Percentiles rank a stretch among this genome's conserved stretches.
Evolutionary conservation across 2,888 invertebrate genomes (phyloP).

Genomic region (Eristalis intricaria): DNA sequence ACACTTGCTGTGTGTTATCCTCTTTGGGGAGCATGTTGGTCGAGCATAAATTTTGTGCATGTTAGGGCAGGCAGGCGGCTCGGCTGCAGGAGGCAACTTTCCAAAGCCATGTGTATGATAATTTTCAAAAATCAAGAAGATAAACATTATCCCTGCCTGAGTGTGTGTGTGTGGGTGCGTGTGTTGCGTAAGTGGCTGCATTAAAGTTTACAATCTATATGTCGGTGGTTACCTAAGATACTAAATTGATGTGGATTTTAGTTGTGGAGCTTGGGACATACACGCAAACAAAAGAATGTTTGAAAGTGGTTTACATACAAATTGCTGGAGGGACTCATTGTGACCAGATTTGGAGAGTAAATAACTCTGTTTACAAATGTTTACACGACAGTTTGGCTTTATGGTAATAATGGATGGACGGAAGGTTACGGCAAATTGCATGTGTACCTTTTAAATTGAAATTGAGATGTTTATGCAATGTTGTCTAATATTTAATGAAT

Average conservation of each 20-base stretch:
- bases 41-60: constrained; percentile 52
- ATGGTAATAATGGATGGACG: not conserved
- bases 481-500: not conserved
- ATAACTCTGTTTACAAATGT: constrained; percentile 4
- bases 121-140: constrained; percentile 39
- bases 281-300: not conserved
- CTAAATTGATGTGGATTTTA: not conserved
- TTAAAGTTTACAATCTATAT: not conserved
- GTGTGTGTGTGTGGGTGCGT: not conserved
- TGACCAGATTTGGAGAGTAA: not conserved
- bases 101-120: constrained; percentile 23
- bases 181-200: constrained; percentile 3
- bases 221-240: not conserved
- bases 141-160: not conserved
- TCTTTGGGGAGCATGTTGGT: constrained; percentile 24
- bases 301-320: not conserved
- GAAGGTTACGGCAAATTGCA: not conserved
- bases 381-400: constrained; percentile 5
- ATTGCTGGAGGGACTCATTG: not conserved
- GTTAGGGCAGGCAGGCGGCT: not conserved
- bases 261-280: not conserved
- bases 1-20: constrained; percentile 19
- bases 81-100: constrained; percentile 8
- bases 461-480: not conserved
- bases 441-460: not conserved